Percentiles rank a stretch among this genome's conserved stretches.
Conservation (phyloP, 2,113 vertebrate genomes). For the Takifugu bimaculatus region DNA sequence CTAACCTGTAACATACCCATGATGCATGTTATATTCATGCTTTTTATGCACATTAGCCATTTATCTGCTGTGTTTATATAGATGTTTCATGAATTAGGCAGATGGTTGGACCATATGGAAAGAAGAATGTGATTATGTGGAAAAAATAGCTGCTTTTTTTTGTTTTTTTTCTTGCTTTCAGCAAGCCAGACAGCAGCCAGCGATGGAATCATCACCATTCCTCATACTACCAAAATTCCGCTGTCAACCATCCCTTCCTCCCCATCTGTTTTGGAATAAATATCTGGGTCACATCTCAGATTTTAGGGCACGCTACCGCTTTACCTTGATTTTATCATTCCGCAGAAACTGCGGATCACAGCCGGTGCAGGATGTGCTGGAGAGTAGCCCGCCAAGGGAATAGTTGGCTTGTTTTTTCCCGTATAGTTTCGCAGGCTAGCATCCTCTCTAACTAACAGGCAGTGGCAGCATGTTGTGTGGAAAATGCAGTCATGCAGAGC, state of each 20-base stretch:
- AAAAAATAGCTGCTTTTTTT: slow-evolving; percentile 49
- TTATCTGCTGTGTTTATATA: slow-evolving; percentile 25
- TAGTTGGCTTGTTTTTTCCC: slow-evolving; percentile 20
- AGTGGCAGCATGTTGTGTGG: slow-evolving; percentile 46
- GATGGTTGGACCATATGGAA: slow-evolving; percentile 76
- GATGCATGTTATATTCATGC: background rate
- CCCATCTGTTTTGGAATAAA: slow-evolving; percentile 6
- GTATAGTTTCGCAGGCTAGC: slow-evolving; percentile 19
- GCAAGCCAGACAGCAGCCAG: slow-evolving; percentile 14
- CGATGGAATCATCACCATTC: slow-evolving; percentile 28
- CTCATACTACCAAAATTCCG: slow-evolving; percentile 16
- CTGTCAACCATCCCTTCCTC: background rate
- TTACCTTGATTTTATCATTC: slow-evolving; percentile 12
- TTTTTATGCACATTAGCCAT: slow-evolving; percentile 22
- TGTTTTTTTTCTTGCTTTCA: background rate
- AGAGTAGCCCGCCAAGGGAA: slow-evolving; percentile 28
- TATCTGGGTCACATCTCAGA: slow-evolving; percentile 19
- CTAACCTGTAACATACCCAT: background rate
- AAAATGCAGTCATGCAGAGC: slow-evolving; percentile 62
- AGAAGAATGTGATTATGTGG: slow-evolving; percentile 60
- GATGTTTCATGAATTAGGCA: slow-evolving; percentile 54
- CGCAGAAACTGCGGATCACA: slow-evolving; percentile 2
- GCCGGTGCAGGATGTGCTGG: slow-evolving; percentile 4
- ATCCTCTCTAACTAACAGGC: slow-evolving; percentile 34
- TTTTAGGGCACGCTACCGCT: slow-evolving; percentile 17